Conservation (phyloP, 2,797 vertebrate species). For the Merluccius polli region DNA sequence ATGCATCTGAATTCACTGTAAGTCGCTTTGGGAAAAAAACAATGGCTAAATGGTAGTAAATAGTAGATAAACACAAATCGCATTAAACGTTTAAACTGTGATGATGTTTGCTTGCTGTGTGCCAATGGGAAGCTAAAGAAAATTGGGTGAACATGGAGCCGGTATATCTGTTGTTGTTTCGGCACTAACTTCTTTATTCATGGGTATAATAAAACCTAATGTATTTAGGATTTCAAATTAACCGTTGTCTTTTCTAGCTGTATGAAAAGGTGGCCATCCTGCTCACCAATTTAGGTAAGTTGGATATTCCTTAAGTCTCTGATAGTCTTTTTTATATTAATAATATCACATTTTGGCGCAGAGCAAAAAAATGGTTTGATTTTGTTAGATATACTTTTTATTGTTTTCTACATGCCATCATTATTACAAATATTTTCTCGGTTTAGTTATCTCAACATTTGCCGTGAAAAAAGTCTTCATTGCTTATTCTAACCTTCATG, state of each 20-base stretch:
- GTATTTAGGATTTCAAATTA: conserved; percentile 1
- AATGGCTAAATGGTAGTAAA: too few species aligned
- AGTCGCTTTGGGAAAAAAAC: too few species aligned
- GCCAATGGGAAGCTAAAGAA: neutral
- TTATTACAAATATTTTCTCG: neutral
- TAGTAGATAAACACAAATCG: neutral
- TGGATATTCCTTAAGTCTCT: neutral
- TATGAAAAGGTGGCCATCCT: conserved; percentile 94
- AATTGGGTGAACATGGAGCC: neutral
- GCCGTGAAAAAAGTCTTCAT: neutral
- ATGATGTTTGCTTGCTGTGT: neutral
- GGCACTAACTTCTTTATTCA: neutral
- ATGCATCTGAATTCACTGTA: too few species aligned
- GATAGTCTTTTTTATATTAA: neutral
- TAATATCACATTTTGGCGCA: too few species aligned
- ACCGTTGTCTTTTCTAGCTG: conserved; percentile 73
- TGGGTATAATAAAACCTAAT: neutral
- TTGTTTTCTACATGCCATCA: neutral
- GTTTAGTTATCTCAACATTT: neutral
- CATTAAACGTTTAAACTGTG: neutral
- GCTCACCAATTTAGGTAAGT: conserved; percentile 93
- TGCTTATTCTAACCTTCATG: too few species aligned
- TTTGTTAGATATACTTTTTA: neutral
- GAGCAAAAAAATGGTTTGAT: neutral
- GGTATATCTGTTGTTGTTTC: neutral